Evolutionary conservation across 2,113 vertebrate genomes (phyloP).

Genomic region (Sinocyclocheilus grahami): DNA sequence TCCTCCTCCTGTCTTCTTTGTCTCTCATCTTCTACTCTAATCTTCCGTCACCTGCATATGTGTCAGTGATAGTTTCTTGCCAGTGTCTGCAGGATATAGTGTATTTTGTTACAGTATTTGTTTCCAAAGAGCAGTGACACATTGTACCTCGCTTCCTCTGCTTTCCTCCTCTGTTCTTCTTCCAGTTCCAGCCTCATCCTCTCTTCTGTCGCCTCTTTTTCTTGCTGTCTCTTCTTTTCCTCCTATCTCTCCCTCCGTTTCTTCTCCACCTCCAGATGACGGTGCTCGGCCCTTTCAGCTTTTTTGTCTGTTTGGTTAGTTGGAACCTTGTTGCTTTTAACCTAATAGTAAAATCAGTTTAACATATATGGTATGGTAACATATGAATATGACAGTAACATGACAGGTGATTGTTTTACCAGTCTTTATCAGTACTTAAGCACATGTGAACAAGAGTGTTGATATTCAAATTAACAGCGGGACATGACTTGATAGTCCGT

Average conservation of each 20-base stretch:
- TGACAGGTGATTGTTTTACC: neutral
- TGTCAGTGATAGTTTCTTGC: neutral
- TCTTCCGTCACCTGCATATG: conserved; percentile 62
- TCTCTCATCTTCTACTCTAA: conserved; percentile 68
- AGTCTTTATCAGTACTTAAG: neutral
- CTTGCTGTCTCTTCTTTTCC: conserved; percentile 61
- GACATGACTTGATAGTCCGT: too few species aligned
- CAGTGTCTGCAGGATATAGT: neutral
- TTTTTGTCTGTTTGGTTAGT: conserved; percentile 41
- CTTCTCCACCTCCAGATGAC: conserved; percentile 69
- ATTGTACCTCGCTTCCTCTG: conserved; percentile 61
- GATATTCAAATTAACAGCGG: neutral
- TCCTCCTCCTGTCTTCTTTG: conserved; percentile 69
- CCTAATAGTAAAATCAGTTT: conserved; percentile 26
- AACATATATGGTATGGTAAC: neutral
- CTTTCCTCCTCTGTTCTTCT: conserved; percentile 62
- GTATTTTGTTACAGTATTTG: neutral
- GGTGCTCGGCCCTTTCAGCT: conserved; percentile 63
- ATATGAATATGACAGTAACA: neutral
- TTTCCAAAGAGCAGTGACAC: neutral
- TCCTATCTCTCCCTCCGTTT: conserved; percentile 71
- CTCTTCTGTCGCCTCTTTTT: conserved; percentile 67
- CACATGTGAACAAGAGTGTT: neutral
- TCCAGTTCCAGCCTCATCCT: conserved; percentile 75
- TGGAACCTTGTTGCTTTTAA: conserved; percentile 29